Evolutionary conservation across 2,888 invertebrate genomes (phyloP).

Genomic region (Meta bourneti): DNA sequence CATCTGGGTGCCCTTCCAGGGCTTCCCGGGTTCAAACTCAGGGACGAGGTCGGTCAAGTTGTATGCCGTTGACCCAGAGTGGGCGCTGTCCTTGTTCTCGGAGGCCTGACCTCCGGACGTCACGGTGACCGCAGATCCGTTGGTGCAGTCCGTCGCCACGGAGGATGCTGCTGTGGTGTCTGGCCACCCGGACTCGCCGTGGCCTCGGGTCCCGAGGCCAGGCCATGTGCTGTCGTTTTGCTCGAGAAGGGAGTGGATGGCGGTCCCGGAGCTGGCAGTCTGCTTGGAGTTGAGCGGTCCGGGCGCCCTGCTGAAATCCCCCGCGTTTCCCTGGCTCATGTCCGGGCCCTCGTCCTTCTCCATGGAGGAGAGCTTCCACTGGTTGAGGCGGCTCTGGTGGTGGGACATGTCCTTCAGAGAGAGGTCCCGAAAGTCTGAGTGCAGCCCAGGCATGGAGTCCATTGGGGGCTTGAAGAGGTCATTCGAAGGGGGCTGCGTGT

Average conservation of each 20-base stretch:
- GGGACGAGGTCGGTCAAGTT: constrained; percentile 93
- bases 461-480: constrained; percentile 72
- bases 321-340: constrained; percentile 78
- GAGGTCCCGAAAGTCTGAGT: constrained; percentile 90
- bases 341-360: constrained; percentile 83
- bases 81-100: constrained; percentile 54
- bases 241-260: constrained; percentile 24
- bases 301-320: constrained; percentile 93
- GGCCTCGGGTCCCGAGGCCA: constrained; percentile 10
- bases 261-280: constrained; percentile 17
- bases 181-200: constrained; percentile 60
- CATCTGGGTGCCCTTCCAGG: constrained; percentile 92
- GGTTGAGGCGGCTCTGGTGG: constrained; percentile 72
- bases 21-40: constrained; percentile 98
- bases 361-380: constrained; percentile 89
- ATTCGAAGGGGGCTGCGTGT: constrained; percentile 24
- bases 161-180: constrained; percentile 32
- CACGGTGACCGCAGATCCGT: neutral
- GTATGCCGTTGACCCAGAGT: constrained; percentile 80
- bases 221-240: constrained; percentile 49
- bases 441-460: constrained; percentile 82
- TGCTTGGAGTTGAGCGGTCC: constrained; percentile 82
- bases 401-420: constrained; percentile 84
- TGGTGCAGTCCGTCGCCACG: neutral
- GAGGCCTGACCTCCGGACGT: neutral